A percentile compares a stretch with the other conserved stretches of the same genome.
These are phyloP conservation scores for Laterallus jamaicensis DNA, from an alignment of 2,113 vertebrate species.

Conservation along the genomic window DNA sequence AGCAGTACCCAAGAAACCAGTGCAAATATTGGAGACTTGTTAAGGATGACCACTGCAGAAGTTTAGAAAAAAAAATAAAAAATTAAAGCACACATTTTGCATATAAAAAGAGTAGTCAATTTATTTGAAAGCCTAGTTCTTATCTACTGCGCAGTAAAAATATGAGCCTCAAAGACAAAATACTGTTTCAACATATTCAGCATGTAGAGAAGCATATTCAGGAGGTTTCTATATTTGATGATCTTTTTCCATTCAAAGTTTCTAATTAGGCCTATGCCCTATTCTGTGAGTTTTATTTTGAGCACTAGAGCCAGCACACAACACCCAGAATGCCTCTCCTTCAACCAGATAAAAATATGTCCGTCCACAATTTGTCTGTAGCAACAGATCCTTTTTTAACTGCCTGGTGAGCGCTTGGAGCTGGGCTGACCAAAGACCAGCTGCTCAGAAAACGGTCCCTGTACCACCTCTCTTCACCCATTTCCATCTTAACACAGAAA, in stretches of 20 bases:
- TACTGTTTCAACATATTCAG: constrained; percentile 47
- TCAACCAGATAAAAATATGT: constrained; percentile 9
- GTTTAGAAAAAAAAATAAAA: not conserved
- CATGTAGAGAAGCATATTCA: constrained; percentile 49
- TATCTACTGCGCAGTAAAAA: constrained; percentile 19
- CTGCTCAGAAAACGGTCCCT: not conserved
- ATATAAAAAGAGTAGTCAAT: constrained; percentile 3
- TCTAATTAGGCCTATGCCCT: constrained; percentile 62
- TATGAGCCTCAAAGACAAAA: constrained; percentile 43
- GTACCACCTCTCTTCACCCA: not conserved
- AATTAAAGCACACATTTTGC: not conserved
- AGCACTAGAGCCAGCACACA: constrained; percentile 53
- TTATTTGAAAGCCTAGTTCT: constrained; percentile 29
- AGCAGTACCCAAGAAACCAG: not conserved
- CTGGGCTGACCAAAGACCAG: not conserved
- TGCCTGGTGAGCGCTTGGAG: not conserved
- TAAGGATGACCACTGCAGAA: not conserved
- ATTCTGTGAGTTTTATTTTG: constrained; percentile 65
- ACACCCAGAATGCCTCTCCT: constrained; percentile 44
- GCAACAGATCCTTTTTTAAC: constrained; percentile 45
- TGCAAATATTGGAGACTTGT: not conserved
- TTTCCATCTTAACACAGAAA: not conserved
- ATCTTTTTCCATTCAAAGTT: constrained; percentile 64
- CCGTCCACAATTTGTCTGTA: not conserved
- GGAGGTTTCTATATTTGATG: constrained; percentile 69